These are phyloP conservation scores for Asteroscopus sphinx DNA, from an alignment of 2,888 invertebrate species.

Conservation along the genomic window DNA sequence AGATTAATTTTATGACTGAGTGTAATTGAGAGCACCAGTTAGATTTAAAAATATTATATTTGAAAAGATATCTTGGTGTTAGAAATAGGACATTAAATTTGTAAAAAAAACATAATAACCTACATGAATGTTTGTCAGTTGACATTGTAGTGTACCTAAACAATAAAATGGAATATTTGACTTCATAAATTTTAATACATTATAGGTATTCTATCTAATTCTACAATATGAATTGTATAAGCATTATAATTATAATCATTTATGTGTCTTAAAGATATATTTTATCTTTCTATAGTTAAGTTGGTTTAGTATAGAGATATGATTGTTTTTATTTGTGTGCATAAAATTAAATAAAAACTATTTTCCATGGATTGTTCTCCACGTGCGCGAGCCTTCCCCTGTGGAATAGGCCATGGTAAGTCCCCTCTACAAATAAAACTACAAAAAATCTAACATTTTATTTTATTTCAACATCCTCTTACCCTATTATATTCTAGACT, in stretches of 20 bases:
- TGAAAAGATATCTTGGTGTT: constrained; percentile 53
- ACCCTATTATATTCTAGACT: constrained; percentile 1
- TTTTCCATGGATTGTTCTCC: constrained; percentile 88
- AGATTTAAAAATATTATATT: constrained; percentile 12
- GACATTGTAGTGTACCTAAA: constrained; percentile 25
- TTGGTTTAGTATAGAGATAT: constrained; percentile 62
- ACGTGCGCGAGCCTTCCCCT: constrained; percentile 81
- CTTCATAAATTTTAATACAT: constrained; percentile 24
- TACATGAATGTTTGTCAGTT: constrained; percentile 30
- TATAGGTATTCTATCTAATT: constrained; percentile 60
- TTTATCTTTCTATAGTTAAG: constrained; percentile 52
- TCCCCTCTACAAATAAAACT: constrained; percentile 81
- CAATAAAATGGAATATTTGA: constrained; percentile 33
- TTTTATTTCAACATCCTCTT: constrained; percentile 66
- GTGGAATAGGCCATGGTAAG: constrained; percentile 88
- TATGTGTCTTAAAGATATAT: constrained; percentile 48
- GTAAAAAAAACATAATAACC: constrained; percentile 38
- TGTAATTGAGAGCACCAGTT: constrained; percentile 27
- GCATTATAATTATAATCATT: constrained; percentile 50
- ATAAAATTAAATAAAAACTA: constrained; percentile 81
- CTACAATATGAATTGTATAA: constrained; percentile 50
- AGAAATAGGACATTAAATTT: constrained; percentile 52
- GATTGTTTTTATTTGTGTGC: constrained; percentile 72
- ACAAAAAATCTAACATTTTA: constrained; percentile 64
- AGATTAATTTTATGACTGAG: constrained; percentile 40